Evolutionary conservation across 2,888 invertebrate species (phyloP), one percentile per base, ranked within the genome.

Genomic region (Cecidostiba fungosa): DNA sequence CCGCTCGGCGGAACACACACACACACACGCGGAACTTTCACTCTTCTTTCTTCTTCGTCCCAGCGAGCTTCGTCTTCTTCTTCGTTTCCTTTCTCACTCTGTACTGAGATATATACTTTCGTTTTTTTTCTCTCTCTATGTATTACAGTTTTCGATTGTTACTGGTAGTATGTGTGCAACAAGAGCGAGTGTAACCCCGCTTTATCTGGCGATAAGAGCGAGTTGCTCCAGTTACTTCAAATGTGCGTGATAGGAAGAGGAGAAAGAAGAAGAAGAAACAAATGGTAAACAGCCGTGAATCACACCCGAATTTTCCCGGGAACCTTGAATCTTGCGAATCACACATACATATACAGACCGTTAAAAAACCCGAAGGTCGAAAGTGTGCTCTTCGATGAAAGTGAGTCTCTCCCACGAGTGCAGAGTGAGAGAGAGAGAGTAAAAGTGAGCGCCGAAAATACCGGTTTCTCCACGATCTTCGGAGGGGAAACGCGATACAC

Each of bases 11-110:
- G 29, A 29, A 43, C 89, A 10, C 43, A 12, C 43, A 43, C 43
- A 12, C 43, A 43, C 43, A 43, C 43, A 87, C 88, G 86, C 87
- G 86, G 88, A 89, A 90, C 91, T 91, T 90, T 89, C 90, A 90
- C 90, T 90, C 90, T 90, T 82, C 72, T 72, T 54, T 50, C 76
- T 66, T 26, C 47, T 10, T n/a, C 23, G 23, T 39, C 0, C 23
- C 0, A 6, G n/a, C 1, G 12, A 12, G 36, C 23, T 10, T n/a
- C 43, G 23, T 32, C n/a, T 16, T 36, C 73, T n/a, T 43, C 62
- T 62, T 14, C 59, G n/a, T n/a, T 23, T 69, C 69, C n/a, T 50
- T 70, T 12, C 50, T 62, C 14, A n/a, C n/a, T n/a, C n/a, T n/a
- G n/a, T n/a, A n/a, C n/a, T n/a, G 29, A 14, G 1, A n/a, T 39